Base-by-base conservation (phyloP, 2,888 invertebrate species). In the Drosophila hamatofila region DNA sequence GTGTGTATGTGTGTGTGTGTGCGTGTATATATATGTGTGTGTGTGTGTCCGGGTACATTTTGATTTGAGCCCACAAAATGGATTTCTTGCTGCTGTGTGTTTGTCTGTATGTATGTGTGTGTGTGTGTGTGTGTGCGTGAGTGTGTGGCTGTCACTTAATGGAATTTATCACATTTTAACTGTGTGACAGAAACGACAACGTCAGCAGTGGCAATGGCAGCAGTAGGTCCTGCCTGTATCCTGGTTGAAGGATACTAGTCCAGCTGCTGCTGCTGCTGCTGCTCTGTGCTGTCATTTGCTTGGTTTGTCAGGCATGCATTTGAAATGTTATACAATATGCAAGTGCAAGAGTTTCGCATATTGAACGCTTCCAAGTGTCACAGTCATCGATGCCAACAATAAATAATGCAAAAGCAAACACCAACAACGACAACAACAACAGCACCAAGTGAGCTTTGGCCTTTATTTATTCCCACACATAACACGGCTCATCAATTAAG, bases 91-190 rank as follows among this genome's bases (percentile, higher is more conserved):
- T 60, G 44, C 55, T n/a, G n/a, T n/a, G 68, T 67, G 48, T 67
- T 48, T 72, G 59, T 58, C 51, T 67, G 65, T 74, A 56, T 61
- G 78, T 62, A 62, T 69, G 51, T 62, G 65, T 64, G 39, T 33
- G 33, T 33, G 12, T 60, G 44, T 56, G 62, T 67, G 48, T 73
- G 56, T 55, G 48, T 68, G 61, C 72, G 59, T 63, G 78, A 62
- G 63, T 70, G 55, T 64, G 69, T 62, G 42, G 52, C 84, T 84
- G 87, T 83, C 89, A 84, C 89, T 87, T 84, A 84, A 89, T 84
- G 84, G 89, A 84, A 89, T 84, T 89, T 84, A 84, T 84, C 89
- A 84, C 84, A 84, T 84, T 84, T 84, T 89, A 84, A 84, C 84
- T 81, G 87, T 79, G 77, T 84, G 84, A 89, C 84, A 84, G 79